phyloP scores from a whole-genome alignment of 2,888 invertebrate species.

The Macrosoma leucophasiata region DNA sequence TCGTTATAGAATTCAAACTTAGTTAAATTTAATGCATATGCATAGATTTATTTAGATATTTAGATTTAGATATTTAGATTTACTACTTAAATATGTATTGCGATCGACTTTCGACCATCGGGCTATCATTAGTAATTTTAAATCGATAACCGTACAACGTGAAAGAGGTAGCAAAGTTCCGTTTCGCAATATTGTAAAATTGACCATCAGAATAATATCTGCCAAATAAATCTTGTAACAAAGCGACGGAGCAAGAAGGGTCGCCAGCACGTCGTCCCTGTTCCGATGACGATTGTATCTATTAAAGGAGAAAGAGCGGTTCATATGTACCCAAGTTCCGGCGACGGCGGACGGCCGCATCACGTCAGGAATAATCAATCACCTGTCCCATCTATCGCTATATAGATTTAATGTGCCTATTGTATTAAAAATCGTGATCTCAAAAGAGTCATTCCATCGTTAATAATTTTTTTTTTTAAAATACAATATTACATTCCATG shows the following conservation, averaged over 20 bases:
- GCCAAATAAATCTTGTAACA: slow-evolving; percentile 18
- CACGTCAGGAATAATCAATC: slow-evolving; percentile 46
- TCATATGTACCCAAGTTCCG: slow-evolving; percentile 49
- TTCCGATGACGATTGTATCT: slow-evolving; percentile 39
- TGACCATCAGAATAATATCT: slow-evolving; percentile 20
- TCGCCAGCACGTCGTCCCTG: slow-evolving; percentile 32
- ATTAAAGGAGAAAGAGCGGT: slow-evolving; percentile 49
- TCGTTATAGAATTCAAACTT: too few relatives aligned
- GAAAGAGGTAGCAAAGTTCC: too few relatives aligned
- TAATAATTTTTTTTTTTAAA: too few relatives aligned
- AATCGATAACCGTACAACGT: too few relatives aligned
- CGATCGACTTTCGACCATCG: too few relatives aligned
- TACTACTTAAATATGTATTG: too few relatives aligned
- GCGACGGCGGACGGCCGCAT: slow-evolving; percentile 37
- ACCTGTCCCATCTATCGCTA: slow-evolving; percentile 23
- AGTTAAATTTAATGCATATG: too few relatives aligned
- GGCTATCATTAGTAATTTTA: too few relatives aligned
- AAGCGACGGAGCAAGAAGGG: slow-evolving; percentile 11
- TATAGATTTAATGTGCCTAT: slow-evolving; percentile 14
- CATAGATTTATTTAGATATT: too few relatives aligned
- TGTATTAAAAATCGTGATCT: slow-evolving; percentile 4
- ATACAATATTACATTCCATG: too few relatives aligned
- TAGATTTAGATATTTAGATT: too few relatives aligned
- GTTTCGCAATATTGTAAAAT: slow-evolving; percentile 16
- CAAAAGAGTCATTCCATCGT: too few relatives aligned